phyloP scores from a whole-genome alignment of 2,888 invertebrate species.

The Stramonita haemastoma region DNA sequence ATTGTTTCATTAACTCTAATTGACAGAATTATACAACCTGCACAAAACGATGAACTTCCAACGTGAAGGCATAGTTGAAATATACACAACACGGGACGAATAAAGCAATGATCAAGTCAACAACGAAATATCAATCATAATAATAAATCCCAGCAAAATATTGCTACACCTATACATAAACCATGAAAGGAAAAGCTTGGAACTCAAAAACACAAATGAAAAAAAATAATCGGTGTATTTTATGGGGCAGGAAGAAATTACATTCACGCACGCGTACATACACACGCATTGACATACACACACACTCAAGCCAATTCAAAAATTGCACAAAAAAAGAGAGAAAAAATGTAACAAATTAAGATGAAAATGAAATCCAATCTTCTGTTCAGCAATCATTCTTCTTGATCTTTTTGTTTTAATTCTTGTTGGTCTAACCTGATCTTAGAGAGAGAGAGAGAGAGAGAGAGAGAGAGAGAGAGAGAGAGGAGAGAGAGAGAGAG shows the following conservation, averaged over 20 bases:
- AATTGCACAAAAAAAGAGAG: no score
- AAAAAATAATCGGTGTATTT: background rate
- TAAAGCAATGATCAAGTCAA: background rate
- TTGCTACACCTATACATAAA: background rate
- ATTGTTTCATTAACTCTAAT: slow-evolving; percentile 17
- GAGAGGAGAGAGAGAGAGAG: no score
- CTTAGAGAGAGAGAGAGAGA: no score
- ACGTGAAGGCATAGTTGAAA: background rate
- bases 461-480: no score
- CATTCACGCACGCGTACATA: background rate
- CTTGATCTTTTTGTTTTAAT: no score
- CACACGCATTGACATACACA: background rate
- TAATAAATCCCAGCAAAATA: background rate
- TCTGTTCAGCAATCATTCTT: no score
- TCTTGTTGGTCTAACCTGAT: no score
- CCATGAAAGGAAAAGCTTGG: no score
- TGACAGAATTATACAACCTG: slow-evolving; percentile 2
- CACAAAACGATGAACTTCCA: background rate
- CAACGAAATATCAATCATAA: background rate
- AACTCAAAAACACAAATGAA: background rate
- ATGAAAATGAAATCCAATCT: no score
- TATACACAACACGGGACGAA: background rate
- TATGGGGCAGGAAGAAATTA: background rate
- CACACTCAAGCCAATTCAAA: background rate
- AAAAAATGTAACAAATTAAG: no score